A percentile compares a stretch with the other conserved stretches of the same genome.
Conservation (phyloP, 2,797 vertebrate genomes). For the Ctenopoma kingsleyae region DNA sequence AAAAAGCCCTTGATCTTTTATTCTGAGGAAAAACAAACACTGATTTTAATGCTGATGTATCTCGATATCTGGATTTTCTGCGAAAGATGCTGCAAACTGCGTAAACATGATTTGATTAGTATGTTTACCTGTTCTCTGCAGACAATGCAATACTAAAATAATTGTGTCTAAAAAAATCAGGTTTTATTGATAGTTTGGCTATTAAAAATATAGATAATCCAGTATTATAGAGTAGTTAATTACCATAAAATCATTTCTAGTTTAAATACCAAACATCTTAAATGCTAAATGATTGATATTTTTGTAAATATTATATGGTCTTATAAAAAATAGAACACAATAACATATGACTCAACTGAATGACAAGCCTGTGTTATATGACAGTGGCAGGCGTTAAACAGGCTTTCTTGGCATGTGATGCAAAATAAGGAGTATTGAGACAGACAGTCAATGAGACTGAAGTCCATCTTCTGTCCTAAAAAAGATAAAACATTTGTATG, state of each 20-base stretch:
- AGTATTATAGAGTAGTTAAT: no score
- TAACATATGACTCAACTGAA: no score
- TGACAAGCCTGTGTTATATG: no score
- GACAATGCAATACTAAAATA: no score
- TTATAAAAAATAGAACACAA: no score
- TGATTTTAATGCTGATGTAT: constrained; percentile 44
- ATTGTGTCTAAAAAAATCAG: no score
- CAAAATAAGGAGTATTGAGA: constrained; percentile 15
- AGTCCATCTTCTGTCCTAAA: constrained; percentile 19
- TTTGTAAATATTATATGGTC: no score
- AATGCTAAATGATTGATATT: no score
- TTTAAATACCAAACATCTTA: no score
- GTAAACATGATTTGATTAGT: background rate
- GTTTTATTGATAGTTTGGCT: no score
- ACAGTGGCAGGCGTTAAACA: background rate
- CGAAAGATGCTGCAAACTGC: background rate
- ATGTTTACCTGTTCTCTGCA: background rate
- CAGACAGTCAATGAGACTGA: constrained; percentile 14
- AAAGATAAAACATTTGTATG: constrained; percentile 15
- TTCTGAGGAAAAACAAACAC: constrained; percentile 63
- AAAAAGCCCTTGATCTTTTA: constrained; percentile 66
- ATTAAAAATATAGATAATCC: no score
- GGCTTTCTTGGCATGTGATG: constrained; percentile 23
- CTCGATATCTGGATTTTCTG: constrained; percentile 19
- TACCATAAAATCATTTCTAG: no score